A percentile compares a stretch with the other conserved stretches of the same genome.
phyloP scores from a whole-genome alignment of 2,888 invertebrate genomes.

The Zeuzera pyrina region DNA sequence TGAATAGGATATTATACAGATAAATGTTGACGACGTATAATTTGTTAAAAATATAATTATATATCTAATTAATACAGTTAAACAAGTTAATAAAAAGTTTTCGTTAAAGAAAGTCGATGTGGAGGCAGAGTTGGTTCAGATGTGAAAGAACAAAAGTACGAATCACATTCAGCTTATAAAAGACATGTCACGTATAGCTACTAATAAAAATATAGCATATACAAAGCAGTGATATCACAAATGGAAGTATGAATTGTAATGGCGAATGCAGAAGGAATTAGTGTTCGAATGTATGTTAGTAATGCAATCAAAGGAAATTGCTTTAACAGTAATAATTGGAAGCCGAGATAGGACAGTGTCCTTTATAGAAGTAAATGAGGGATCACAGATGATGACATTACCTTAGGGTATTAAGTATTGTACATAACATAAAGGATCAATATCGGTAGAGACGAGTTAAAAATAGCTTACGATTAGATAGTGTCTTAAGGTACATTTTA shows the following conservation, averaged over 20 bases:
- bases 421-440: conserved; percentile 52
- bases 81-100: conserved; percentile 26
- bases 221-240: too few relatives aligned
- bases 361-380: conserved; percentile 51
- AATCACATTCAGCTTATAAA: too few relatives aligned
- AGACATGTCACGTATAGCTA: too few relatives aligned
- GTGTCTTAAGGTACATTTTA: too few relatives aligned
- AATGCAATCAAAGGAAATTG: too few relatives aligned
- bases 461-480: conserved; percentile 19
- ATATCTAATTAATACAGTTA: conserved; percentile 38
- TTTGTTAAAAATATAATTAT: conserved; percentile 55
- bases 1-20: conserved; percentile 57
- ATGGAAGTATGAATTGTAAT: conserved; percentile 12
- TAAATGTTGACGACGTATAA: conserved; percentile 57
- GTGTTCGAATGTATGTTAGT: conserved; percentile 3
- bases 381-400: conserved; percentile 51
- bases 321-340: conserved; percentile 8
- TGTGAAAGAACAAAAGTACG: too few relatives aligned
- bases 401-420: conserved; percentile 44
- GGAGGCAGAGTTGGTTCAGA: too few relatives aligned
- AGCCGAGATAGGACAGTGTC: conserved; percentile 30
- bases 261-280: conserved; percentile 11
- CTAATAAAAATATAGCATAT: too few relatives aligned
- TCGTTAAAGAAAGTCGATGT: too few relatives aligned
- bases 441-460: conserved; percentile 39